Evolutionary conservation across 2,888 invertebrate genomes (phyloP).

Genomic region (Caenorhabditis sinica): DNA sequence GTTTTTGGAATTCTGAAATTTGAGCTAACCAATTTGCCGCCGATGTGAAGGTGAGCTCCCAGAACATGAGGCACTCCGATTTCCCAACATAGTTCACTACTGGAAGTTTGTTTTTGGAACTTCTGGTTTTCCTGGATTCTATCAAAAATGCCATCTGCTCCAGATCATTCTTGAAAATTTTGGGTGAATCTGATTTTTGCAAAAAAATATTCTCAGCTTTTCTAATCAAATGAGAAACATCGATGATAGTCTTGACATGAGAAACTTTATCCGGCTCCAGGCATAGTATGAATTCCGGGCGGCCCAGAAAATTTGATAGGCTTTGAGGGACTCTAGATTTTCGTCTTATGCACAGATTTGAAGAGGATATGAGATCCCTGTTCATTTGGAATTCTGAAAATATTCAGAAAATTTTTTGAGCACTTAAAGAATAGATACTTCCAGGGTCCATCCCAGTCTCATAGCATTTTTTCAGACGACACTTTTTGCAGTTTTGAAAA

Average conservation of each 20-base stretch:
- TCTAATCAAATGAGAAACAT: conserved; percentile 3
- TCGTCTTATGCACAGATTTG: neutral
- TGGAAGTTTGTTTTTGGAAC: too few species aligned
- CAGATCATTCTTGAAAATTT: neutral
- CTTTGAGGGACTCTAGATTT: conserved; percentile 6
- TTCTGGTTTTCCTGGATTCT: neutral
- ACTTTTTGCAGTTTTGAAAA: conserved; percentile 17
- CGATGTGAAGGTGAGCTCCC: neutral
- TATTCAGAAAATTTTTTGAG: neutral
- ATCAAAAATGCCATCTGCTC: conserved; percentile 2
- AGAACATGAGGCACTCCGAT: conserved; percentile 18
- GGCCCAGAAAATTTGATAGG: neutral
- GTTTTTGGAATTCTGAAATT: conserved; percentile 8
- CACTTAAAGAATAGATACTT: neutral
- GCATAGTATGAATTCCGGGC: conserved; percentile 27
- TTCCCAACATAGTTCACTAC: neutral
- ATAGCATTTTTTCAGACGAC: conserved; percentile 7
- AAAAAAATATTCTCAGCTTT: neutral
- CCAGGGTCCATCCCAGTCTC: conserved; percentile 9
- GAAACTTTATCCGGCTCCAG: conserved; percentile 8
- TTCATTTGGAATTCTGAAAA: conserved; percentile 37
- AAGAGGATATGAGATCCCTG: neutral
- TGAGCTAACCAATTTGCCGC: conserved; percentile 7
- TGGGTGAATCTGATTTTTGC: neutral
- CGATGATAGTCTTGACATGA: neutral